Percentiles rank a stretch among this genome's conserved stretches.
These are phyloP conservation scores for Microctenopoma stevenorrisi DNA, from an alignment of 2,797 vertebrate genomes.

Conservation along the genomic window DNA sequence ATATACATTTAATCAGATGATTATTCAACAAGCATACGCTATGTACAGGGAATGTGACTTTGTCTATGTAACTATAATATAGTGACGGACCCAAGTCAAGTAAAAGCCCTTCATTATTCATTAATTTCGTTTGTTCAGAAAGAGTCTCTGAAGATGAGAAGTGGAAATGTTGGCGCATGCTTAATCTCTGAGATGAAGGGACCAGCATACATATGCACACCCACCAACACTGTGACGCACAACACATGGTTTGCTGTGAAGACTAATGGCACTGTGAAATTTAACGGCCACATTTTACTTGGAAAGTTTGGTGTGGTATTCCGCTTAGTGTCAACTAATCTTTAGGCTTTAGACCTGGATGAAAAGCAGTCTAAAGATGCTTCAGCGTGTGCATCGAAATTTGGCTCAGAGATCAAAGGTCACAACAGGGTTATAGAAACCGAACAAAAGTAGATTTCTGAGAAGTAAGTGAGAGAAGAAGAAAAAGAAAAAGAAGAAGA, in stretches of 20 bases:
- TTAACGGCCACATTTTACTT: slow-evolving; percentile 9
- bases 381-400: too few species aligned
- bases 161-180: slow-evolving; percentile 22
- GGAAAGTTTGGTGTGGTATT: slow-evolving; percentile 1
- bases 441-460: too few species aligned
- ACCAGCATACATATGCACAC: slow-evolving; percentile 19
- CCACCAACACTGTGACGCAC: slow-evolving; percentile 29
- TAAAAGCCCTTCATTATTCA: slow-evolving; percentile 34
- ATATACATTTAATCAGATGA: slow-evolving; percentile 5
- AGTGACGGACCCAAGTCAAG: slow-evolving; percentile 1
- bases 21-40: slow-evolving; percentile 22
- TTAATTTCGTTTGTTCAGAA: slow-evolving; percentile 23
- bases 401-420: neutral
- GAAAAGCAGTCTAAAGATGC: neutral
- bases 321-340: neutral
- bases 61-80: slow-evolving; percentile 24
- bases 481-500: too few species aligned
- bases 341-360: neutral
- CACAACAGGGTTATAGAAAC: too few species aligned
- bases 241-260: slow-evolving; percentile 16
- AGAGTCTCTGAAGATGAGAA: slow-evolving; percentile 1
- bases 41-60: slow-evolving; percentile 11
- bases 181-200: slow-evolving; percentile 37
- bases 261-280: slow-evolving; percentile 17
- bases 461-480: too few species aligned